phyloP scores from a whole-genome alignment of 2,113 vertebrate species.

The Chauna torquata region DNA sequence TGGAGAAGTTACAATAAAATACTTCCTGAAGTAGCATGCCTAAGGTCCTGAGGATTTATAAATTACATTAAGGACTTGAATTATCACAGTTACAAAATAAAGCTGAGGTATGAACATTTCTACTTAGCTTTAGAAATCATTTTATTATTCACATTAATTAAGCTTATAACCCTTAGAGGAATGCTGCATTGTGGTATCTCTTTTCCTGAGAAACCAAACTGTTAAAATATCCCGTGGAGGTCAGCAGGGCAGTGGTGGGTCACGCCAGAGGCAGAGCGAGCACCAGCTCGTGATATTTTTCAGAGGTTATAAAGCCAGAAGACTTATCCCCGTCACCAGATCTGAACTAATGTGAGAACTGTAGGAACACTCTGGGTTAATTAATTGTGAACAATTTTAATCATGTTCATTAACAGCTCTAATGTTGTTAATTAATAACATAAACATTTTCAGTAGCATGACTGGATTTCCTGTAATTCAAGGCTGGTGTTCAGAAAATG shows the following conservation, averaged over 20 bases:
- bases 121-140: neutral
- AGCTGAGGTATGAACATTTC: conserved; percentile 12
- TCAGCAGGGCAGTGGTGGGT: neutral
- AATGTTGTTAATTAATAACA: conserved; percentile 41
- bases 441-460: conserved; percentile 11
- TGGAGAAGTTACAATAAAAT: conserved; percentile 35
- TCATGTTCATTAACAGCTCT: conserved; percentile 33
- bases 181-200: neutral
- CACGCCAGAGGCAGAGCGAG: neutral
- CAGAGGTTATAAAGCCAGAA: neutral
- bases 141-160: conserved; percentile 6
- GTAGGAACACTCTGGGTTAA: conserved; percentile 5
- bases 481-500: neutral
- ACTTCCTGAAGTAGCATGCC: neutral
- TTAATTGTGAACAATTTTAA: conserved; percentile 35
- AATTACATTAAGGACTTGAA: conserved; percentile 45
- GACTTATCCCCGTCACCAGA: neutral
- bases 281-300: neutral
- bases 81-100: conserved; percentile 16
- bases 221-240: neutral
- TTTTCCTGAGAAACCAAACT: neutral
- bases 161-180: neutral
- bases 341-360: neutral
- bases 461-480: neutral
- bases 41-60: conserved; percentile 42